A percentile compares a stretch with the other conserved stretches of the same genome.
These are phyloP conservation scores for Silurus aristotelis DNA, from an alignment of 2,797 vertebrate genomes.

Conservation along the genomic window DNA sequence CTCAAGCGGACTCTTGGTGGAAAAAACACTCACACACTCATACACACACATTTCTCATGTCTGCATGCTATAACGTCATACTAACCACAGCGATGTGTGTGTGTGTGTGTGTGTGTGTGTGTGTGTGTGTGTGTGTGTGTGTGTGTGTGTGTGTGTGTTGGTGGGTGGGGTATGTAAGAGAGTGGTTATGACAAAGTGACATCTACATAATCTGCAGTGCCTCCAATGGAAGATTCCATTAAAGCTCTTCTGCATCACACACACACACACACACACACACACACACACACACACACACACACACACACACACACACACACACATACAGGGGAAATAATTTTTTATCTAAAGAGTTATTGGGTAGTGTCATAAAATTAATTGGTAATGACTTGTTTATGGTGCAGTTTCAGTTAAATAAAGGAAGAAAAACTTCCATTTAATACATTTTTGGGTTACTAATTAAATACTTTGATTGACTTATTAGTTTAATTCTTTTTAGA, in stretches of 20 bases:
- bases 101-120: not conserved
- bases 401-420: not conserved
- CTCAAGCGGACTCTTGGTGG: not conserved
- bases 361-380: too few species aligned
- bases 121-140: not conserved
- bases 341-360: too few species aligned
- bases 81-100: not conserved
- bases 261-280: too few species aligned
- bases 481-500: too few species aligned
- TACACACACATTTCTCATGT: not conserved
- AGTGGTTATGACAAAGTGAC: not conserved
- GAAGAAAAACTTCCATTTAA: not conserved
- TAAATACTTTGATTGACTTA: too few species aligned
- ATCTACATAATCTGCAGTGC: too few species aligned
- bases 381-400: too few species aligned
- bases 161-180: not conserved
- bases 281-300: not conserved
- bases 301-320: not conserved
- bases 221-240: not conserved
- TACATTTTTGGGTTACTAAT: too few species aligned
- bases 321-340: not conserved
- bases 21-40: not conserved
- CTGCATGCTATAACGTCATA: too few species aligned
- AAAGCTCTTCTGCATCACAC: not conserved
- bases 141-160: conserved; percentile 1